Conservation (phyloP, 2,888 invertebrate genomes). For the Limnephilus rhombicus region DNA sequence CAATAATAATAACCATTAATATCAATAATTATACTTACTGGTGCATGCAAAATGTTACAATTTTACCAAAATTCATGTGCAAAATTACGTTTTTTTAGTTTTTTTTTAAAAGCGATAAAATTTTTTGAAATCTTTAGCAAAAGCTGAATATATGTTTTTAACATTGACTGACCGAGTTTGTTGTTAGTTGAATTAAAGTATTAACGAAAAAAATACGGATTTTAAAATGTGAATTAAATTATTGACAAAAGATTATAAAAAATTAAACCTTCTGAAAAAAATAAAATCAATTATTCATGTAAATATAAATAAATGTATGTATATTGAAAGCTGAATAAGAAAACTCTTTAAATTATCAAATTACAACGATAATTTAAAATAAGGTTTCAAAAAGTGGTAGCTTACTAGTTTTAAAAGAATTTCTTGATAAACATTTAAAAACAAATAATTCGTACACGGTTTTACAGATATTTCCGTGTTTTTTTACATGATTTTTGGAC, state of each 20-base stretch:
- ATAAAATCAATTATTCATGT: background rate
- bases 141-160: background rate
- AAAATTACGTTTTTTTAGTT: slow-evolving; percentile 10
- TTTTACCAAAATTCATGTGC: slow-evolving; percentile 9
- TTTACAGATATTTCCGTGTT: background rate
- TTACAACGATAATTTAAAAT: background rate
- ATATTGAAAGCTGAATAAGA: background rate
- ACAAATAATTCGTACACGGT: background rate
- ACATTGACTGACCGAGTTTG: background rate
- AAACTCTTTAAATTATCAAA: background rate
- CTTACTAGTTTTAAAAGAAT: background rate
- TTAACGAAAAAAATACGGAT: no score
- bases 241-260: slow-evolving; percentile 1
- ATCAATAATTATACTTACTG: background rate
- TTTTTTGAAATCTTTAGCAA: slow-evolving; percentile 16
- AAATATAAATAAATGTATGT: background rate
- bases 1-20: slow-evolving; percentile 6
- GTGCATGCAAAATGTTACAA: slow-evolving; percentile 37
- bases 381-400: background rate
- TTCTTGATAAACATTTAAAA: background rate
- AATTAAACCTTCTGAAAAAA: background rate
- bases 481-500: background rate
- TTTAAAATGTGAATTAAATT: background rate
- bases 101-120: background rate
- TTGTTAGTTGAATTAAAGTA: no score